Percentiles rank a stretch among this genome's conserved stretches.
phyloP scores from a whole-genome alignment of 2,888 invertebrate species.

The Asteroscopus sphinx region DNA sequence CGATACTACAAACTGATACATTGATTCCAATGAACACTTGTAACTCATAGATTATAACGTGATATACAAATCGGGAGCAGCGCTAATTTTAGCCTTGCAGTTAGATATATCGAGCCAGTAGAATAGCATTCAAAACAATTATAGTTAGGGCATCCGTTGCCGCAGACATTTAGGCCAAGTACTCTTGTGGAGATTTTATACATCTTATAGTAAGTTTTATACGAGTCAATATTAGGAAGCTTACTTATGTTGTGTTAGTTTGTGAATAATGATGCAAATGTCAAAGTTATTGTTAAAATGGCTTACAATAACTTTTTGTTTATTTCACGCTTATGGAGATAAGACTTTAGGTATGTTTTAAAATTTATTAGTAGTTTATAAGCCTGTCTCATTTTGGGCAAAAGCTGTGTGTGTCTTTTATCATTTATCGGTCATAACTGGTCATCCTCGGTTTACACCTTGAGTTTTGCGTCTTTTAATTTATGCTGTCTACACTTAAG shows the following conservation, averaged over 20 bases:
- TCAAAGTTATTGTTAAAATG: constrained; percentile 36
- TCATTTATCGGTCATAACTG: not conserved
- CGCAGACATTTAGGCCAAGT: constrained; percentile 49
- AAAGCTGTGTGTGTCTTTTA: not conserved
- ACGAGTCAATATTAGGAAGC: constrained; percentile 22
- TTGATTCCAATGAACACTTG: not conserved
- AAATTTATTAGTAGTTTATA: not conserved
- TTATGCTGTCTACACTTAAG: constrained; percentile 1
- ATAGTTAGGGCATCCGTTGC: constrained; percentile 48
- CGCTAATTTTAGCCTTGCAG: constrained; percentile 62
- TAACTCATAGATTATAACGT: constrained; percentile 21
- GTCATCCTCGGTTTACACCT: not conserved
- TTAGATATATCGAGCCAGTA: constrained; percentile 58
- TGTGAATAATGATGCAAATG: constrained; percentile 33
- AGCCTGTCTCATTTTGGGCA: not conserved
- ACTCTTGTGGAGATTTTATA: constrained; percentile 17
- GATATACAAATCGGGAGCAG: constrained; percentile 32
- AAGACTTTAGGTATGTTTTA: constrained; percentile 62
- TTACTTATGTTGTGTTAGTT: constrained; percentile 19
- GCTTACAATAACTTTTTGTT: constrained; percentile 43
- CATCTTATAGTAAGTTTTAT: constrained; percentile 9
- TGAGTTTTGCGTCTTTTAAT: not conserved
- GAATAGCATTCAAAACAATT: constrained; percentile 62
- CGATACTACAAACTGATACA: not conserved
- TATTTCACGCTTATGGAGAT: constrained; percentile 57